Base-by-base conservation (phyloP, 2,113 vertebrate genomes). In the Penelope pileata region DNA sequence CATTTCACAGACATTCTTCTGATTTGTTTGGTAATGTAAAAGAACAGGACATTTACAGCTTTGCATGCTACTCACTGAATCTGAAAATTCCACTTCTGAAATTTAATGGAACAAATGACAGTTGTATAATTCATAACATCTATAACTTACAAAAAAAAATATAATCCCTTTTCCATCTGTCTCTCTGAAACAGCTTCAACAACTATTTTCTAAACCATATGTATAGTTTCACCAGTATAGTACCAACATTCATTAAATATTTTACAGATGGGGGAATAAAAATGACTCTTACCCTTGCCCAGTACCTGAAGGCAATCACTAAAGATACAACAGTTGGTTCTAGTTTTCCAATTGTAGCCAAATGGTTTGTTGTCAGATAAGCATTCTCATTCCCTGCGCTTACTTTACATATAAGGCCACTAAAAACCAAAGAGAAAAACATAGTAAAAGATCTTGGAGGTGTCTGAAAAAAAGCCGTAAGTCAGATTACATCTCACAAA, bases 331-430 rank as follows among this genome's bases (percentile, higher is more conserved):
- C 90, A 86, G 96, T 96, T 68, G 93, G 97, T 84, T 99, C 98
- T 51, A 93, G 92, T 58, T 93, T 98, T 85, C 97, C 98, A 62
- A 99, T 96, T 10, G 98, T 83, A 72, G 98, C 97, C 94, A 99
- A 97, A 93, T 98, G 99, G 62, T 98, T 97, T 85, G 99, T 98
- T 60, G 99, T 99, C 67, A 99, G 97, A 96, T 97, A 99, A 16
- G 98, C 99, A 16, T 98, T 99, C 96, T 99, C 99, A 97, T 99
- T 99, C 79, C 99, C 99, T 74, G 99, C 99, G 76, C 99, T 99
- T 96, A 99, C 98, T 98, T 98, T 99, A 98, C 99, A 99, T 93
- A 98, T 82, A 94, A 99, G 98, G 93, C 98, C 98, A 96, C 99
- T 99, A 97, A 94, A 88, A 86, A 21, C 34, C 84, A 91, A 88